Evolutionary conservation across 2,888 invertebrate genomes (phyloP).

Genomic region (Mantis religiosa): DNA sequence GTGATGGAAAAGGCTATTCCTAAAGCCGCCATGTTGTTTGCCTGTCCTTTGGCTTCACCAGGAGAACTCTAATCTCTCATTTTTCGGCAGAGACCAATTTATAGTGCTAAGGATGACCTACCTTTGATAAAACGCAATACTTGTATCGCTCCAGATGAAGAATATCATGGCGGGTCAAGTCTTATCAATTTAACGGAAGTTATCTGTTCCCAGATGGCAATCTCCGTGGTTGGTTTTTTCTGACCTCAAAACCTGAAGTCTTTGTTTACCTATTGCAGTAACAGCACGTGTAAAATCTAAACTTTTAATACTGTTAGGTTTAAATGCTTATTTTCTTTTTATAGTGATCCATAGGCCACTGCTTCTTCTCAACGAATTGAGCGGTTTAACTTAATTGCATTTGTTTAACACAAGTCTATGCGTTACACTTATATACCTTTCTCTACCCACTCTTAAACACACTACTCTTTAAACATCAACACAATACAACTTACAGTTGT

Average conservation of each 20-base stretch:
- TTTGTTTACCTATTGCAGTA: background rate
- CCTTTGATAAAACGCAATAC: background rate
- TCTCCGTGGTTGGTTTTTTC: no score
- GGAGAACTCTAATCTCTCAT: background rate
- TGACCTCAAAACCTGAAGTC: background rate
- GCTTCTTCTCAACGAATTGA: no score
- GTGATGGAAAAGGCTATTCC: background rate
- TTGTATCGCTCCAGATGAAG: background rate
- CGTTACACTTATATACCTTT: no score
- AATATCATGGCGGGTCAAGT: background rate
- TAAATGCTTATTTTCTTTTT: no score
- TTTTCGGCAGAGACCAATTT: background rate
- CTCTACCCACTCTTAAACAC: no score
- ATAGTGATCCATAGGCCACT: no score
- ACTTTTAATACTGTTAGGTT: no score
- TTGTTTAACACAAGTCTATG: no score
- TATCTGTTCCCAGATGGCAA: no score
- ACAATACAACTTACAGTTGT: no score
- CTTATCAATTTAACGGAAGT: background rate
- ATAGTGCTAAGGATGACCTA: background rate
- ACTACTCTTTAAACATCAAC: no score
- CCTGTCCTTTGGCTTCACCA: background rate
- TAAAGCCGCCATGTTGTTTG: background rate
- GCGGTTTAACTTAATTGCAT: no score
- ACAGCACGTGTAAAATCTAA: background rate